Conservation (phyloP, 2,888 invertebrate genomes). For the Ceratothoa steindachneri region DNA sequence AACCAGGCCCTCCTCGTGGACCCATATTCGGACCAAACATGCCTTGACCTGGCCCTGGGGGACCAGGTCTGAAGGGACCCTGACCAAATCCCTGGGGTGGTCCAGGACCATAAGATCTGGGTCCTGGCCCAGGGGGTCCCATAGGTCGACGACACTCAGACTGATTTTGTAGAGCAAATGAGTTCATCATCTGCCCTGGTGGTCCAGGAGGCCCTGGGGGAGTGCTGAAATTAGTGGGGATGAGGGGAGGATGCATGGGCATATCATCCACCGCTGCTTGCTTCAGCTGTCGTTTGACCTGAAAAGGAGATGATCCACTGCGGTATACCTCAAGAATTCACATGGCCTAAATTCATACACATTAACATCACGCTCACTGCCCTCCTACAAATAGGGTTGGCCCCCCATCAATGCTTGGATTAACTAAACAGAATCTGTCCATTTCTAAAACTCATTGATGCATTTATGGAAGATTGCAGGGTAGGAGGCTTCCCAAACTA, state of each 20-base stretch:
- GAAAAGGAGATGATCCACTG: background rate
- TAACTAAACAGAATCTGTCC: no score
- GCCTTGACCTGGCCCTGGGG: background rate
- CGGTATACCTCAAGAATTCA: background rate
- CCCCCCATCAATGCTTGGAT: no score
- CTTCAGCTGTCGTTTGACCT: background rate
- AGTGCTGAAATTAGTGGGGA: background rate
- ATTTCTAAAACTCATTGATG: no score
- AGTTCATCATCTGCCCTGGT: background rate
- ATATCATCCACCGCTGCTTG: background rate
- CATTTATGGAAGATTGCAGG: no score
- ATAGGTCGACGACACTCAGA: conserved; percentile 24
- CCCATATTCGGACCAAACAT: conserved; percentile 9
- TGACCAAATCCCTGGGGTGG: conserved; percentile 3
- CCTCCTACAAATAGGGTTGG: no score
- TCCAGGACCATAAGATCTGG: background rate
- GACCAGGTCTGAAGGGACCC: background rate
- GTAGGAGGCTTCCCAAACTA: no score
- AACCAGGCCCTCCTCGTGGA: conserved; percentile 9
- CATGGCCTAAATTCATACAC: background rate
- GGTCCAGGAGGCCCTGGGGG: background rate
- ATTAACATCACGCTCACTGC: background rate
- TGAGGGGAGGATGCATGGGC: background rate
- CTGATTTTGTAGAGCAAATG: no score
- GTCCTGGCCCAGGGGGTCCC: conserved; percentile 10